Base-by-base conservation (phyloP, 1,140 invertebrate genomes). In the Pseudomyrmex flavicornis region DNA sequence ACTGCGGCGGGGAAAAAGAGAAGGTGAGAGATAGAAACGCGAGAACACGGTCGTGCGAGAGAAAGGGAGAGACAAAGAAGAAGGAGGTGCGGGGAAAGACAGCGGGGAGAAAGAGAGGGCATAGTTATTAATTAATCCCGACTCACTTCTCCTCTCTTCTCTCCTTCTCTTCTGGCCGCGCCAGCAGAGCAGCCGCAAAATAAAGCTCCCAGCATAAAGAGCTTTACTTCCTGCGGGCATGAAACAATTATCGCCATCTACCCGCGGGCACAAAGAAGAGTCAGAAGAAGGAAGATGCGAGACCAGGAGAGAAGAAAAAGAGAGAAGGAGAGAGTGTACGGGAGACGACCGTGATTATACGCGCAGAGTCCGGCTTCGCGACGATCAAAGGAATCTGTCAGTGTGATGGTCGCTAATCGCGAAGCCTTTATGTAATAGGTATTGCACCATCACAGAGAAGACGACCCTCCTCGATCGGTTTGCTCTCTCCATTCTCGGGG, bases 51-150 rank as follows among this genome's bases (percentile, higher is more conserved):
- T 15, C 9, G 20, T 8, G 56, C 3, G 66, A 20, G 10, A 48
- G 46, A 1, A 3, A 61, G 13, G 48, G 44, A 17, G 12, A 61
- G 48, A 65, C n/a, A 44, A 22, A 74, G 48, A 77, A 50, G 58
- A 46, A 17, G 54, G 50, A 69, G 56, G 63, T 59, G 46, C 13
- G 22, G 17, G 20, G 13, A 44, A 50, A 46, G 79, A 85, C 15
- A 26, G 44, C 52, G 85, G 74, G 54, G 84, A 77, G 79, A 85
- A 58, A 88, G 50, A 73, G 80, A 84, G 89, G 50, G 84, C 61
- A 91, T 92, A 90, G 92, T 92, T 92, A 92, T 91, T 92, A 92
- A 93, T 93, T 92, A 93, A 93, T 93, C 91, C 85, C 22, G 79
- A 83, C 89, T 73, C 90, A 88, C 82, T 76, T 85, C 86, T 61